Conservation (phyloP, 92 coral and sea anemone genomes). For the Porites cylindrica region DNA sequence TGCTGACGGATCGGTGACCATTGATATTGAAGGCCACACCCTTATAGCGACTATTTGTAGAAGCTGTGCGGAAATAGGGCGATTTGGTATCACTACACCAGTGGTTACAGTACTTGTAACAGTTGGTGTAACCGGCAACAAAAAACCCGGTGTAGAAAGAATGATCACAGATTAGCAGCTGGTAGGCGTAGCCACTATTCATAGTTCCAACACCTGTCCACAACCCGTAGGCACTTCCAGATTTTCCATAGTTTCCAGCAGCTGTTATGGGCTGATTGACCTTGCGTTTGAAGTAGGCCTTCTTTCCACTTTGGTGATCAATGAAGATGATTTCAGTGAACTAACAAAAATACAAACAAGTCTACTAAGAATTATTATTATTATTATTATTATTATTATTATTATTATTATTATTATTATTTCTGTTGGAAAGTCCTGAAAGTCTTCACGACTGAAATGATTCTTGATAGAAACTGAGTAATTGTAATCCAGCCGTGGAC, state of each 20-base stretch:
- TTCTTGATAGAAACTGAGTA: too few relatives aligned
- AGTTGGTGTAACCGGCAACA: slow-evolving; percentile 7
- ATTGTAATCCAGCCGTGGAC: too few relatives aligned
- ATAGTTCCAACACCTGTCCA: slow-evolving; percentile 5
- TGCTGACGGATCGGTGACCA: too few relatives aligned
- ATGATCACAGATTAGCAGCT: background rate
- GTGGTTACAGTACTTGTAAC: background rate
- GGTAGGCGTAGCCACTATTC: background rate
- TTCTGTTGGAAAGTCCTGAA: too few relatives aligned
- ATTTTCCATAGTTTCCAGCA: background rate
- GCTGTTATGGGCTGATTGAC: background rate
- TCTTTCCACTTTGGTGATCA: background rate
- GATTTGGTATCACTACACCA: too few relatives aligned
- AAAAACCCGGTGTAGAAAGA: slow-evolving; percentile 30
- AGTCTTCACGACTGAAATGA: too few relatives aligned
- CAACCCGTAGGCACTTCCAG: slow-evolving; percentile 18
- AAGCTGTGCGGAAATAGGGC: too few relatives aligned
- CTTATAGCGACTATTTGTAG: too few relatives aligned
- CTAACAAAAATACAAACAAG: background rate
- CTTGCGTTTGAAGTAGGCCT: slow-evolving; percentile 27
- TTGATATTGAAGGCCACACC: too few relatives aligned
- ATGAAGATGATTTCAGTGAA: background rate
- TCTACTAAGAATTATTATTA: too few relatives aligned
- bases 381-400: background rate
- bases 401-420: too few relatives aligned